A percentile compares a stretch with the other conserved stretches of the same genome.
These are phyloP conservation scores for Saccopteryx leptura DNA, from an alignment of 2,113 vertebrate genomes.

Conservation along the genomic window DNA sequence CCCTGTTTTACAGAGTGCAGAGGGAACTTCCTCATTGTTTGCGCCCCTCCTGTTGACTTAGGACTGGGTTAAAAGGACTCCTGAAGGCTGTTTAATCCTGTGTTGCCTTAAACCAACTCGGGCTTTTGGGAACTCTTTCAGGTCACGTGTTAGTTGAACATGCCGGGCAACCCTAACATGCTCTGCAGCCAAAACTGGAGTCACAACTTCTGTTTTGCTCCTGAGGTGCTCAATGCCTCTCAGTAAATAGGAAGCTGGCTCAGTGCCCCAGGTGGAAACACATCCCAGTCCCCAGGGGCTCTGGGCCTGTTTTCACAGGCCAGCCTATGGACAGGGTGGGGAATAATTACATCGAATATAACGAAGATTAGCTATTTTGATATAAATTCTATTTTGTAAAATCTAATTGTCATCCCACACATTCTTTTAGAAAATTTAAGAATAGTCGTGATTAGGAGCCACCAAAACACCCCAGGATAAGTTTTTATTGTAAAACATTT, in stretches of 20 bases:
- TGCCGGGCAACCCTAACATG: constrained; percentile 14
- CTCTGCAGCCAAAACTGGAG: constrained; percentile 63
- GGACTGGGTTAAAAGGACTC: constrained; percentile 23
- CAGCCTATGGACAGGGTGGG: not conserved
- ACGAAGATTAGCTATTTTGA: constrained; percentile 22
- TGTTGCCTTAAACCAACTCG: not conserved
- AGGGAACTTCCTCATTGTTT: not conserved
- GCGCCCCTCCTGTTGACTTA: not conserved
- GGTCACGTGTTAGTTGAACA: constrained; percentile 49
- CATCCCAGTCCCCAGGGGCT: constrained; percentile 48
- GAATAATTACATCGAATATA: not conserved
- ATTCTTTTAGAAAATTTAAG: not conserved
- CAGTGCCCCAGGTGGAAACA: not conserved
- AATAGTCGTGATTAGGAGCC: not conserved
- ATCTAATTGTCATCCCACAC: not conserved
- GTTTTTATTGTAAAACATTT: not conserved
- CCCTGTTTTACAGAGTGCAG: not conserved
- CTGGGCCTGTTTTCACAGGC: not conserved
- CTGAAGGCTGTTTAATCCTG: constrained; percentile 16
- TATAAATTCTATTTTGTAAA: constrained; percentile 31
- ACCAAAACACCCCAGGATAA: not conserved
- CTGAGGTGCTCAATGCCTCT: not conserved
- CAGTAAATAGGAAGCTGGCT: constrained; percentile 68
- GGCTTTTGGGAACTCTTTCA: constrained; percentile 66
- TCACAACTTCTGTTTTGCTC: constrained; percentile 57